Base-by-base conservation (phyloP, 1,140 invertebrate species). In the Sycophila sp. region DNA sequence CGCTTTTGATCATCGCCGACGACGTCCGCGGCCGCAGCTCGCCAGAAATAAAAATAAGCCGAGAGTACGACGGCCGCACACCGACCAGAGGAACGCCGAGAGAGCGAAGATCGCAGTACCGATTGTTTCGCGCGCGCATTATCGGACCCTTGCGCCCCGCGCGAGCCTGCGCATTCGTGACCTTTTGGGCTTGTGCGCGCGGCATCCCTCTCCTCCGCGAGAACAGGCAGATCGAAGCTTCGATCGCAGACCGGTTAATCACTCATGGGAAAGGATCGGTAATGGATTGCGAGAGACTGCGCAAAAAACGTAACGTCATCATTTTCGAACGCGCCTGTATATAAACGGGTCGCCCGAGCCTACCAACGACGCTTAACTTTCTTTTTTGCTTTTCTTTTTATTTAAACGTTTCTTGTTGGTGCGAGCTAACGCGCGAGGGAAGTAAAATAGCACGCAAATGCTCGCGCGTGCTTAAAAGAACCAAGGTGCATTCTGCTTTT, bases 231-330 rank as follows among this genome's bases (percentile, higher is more conserved):
- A 74, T 70, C 62, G 36, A 36, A 15, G 28, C 28, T 45, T 68
- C 40, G 70, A 76, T 77, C 74, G 69, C 7, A 69, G 64, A 75
- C 58, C 70, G 67, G 74, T 76, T 75, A 74, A 75, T 76, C 76
- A 74, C 64, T 74, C 71, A 22, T 32, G 1, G 17, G 36, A 26
- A 26, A 60, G 55, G 68, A 22, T 38, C 17, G 63, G 42, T 69
- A 73, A 75, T 73, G 70, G 73, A 66, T 69, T 49, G 56, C 56
- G 60, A 70, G 58, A 49, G 28, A 56, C 73, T 56, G 69, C 69
- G 58, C 60, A 66, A 74, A 66, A 75, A 74, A 64, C 53, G 69
- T 77, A 75, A 72, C 69, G 74, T 77, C 74, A 75, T 75, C 72
- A 74, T 77, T 71, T 32, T 40, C 13, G 7, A 26, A 65, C 3